Evolutionary conservation across 1,140 invertebrate genomes (phyloP).

Genomic region (silkworm (Bombyx mori)): DNA sequence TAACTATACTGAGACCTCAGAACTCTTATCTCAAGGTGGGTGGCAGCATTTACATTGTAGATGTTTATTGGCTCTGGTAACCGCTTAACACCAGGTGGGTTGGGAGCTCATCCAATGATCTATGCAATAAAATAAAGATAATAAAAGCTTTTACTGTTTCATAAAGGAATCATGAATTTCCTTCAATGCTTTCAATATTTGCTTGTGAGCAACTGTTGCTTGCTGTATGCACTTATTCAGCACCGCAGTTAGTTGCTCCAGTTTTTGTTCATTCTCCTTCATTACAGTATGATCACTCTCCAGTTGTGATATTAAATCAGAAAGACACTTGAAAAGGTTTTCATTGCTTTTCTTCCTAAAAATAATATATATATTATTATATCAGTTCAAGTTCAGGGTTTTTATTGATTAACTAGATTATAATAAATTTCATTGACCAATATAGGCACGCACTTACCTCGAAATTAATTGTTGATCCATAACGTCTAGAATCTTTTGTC

Average conservation of each 20-base stretch:
- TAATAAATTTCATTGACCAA: no score
- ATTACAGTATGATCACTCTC: constrained; percentile 41
- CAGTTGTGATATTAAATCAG: constrained; percentile 33
- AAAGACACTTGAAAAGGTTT: constrained; percentile 35
- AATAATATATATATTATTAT: constrained; percentile 1
- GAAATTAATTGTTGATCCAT: constrained; percentile 33
- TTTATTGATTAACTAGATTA: no score
- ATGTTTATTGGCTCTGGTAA: no score
- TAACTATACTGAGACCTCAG: no score
- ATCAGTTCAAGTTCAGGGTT: no score
- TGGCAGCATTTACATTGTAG: no score
- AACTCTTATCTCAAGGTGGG: no score
- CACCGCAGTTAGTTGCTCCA: constrained; percentile 41
- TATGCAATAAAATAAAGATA: no score
- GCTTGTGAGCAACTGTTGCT: constrained; percentile 37
- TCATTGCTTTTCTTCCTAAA: constrained; percentile 44
- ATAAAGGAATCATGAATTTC: constrained; percentile 42
- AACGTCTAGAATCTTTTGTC: constrained; percentile 38
- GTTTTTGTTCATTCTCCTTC: constrained; percentile 51
- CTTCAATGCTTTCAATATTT: constrained; percentile 41
- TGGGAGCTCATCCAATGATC: no score
- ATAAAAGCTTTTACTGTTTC: constrained; percentile 31
- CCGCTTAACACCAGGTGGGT: no score
- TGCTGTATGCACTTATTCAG: constrained; percentile 54
- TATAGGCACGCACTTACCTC: constrained; percentile 20